Conservation (phyloP, 92 coral and sea anemone species). For the Pocillopora grandis region DNA sequence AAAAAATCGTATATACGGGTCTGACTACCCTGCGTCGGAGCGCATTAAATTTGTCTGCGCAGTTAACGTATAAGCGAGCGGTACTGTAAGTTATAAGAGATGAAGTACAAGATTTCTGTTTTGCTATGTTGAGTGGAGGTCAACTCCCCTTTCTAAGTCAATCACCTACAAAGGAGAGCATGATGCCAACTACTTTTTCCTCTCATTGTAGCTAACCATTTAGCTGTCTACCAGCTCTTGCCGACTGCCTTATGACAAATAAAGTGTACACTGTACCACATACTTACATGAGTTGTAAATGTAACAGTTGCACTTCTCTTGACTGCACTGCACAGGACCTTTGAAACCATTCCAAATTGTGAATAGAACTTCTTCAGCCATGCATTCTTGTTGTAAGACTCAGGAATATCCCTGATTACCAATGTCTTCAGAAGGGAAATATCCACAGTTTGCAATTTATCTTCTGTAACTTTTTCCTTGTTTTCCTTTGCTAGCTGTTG, state of each 20-base stretch:
- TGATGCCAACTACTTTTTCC: no score
- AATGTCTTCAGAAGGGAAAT: conserved; percentile 67
- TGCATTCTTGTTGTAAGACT: conserved; percentile 68
- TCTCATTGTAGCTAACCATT: no score
- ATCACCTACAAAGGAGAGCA: no score
- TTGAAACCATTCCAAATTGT: conserved; percentile 83
- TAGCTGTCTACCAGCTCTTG: no score
- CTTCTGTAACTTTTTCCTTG: conserved; percentile 16
- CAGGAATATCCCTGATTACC: conserved; percentile 76
- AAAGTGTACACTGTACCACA: not conserved
- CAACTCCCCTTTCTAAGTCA: no score
- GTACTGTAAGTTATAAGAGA: no score
- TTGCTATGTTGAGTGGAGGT: no score
- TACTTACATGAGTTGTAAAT: conserved; percentile 87
- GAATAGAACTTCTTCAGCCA: conserved; percentile 79
- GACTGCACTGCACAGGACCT: conserved; percentile 64
- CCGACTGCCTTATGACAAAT: not conserved
- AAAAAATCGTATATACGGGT: no score
- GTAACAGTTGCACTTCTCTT: conserved; percentile 76
- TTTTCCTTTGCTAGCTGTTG: conserved; percentile 10
- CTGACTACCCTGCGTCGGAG: no score
- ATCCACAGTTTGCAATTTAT: not conserved
- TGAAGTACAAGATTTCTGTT: no score
- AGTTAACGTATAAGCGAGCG: no score
- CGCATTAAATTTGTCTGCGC: no score